These are phyloP conservation scores for Pterois miles DNA, from an alignment of 2,797 vertebrate genomes.

Conservation along the genomic window DNA sequence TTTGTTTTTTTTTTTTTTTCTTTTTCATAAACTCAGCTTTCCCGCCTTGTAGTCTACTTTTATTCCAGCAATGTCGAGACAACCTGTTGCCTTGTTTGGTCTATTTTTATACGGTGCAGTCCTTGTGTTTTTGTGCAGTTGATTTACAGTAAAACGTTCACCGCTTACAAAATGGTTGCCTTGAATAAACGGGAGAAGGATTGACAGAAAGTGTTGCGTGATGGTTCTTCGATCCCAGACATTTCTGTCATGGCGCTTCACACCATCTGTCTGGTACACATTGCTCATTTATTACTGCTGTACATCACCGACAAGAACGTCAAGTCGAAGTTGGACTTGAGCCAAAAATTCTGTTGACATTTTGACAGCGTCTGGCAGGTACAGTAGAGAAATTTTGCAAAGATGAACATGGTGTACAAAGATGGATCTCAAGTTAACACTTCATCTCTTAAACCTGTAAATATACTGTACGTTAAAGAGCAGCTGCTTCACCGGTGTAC, in stretches of 20 bases:
- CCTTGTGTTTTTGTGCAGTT: conserved; percentile 30
- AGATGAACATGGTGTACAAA: conserved; percentile 10
- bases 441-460: conserved; percentile 54
- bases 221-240: conserved; percentile 15
- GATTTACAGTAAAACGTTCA: conserved; percentile 18
- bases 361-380: conserved; percentile 22
- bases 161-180: not conserved
- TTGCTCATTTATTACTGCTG: conserved; percentile 16
- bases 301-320: conserved; percentile 57
- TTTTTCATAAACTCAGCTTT: not conserved
- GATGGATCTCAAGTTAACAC: conserved; percentile 13
- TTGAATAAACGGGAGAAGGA: conserved; percentile 14
- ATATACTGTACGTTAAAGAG: conserved; percentile 50
- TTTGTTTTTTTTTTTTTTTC: conserved; percentile 4
- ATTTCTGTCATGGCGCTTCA: conserved; percentile 23
- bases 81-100: conserved; percentile 62
- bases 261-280: conserved; percentile 38
- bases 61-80: not conserved
- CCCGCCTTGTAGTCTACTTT: not conserved
- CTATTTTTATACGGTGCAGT: conserved; percentile 64
- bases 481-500: conserved; percentile 7
- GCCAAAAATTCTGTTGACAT: conserved; percentile 33
- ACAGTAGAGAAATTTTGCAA: conserved; percentile 16
- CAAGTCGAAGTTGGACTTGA: conserved; percentile 30
- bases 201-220: conserved; percentile 12